A percentile compares a stretch with the other conserved stretches of the same genome.
Evolutionary conservation across 2,888 invertebrate species (phyloP).

Genomic region (Dynastes grantii): DNA sequence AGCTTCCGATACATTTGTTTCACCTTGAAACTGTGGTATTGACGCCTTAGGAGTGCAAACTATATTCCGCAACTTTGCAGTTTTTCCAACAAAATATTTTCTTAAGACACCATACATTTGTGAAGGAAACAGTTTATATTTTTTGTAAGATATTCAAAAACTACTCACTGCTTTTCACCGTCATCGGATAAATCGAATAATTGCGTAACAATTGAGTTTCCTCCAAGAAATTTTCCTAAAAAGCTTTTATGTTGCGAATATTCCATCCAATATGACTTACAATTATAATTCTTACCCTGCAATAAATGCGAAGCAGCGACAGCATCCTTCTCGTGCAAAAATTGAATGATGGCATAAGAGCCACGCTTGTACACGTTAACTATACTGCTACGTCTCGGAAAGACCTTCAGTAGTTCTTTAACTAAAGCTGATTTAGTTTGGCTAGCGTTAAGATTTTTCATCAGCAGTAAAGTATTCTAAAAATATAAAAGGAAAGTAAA

Average conservation of each 20-base stretch:
- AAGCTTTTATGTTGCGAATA: not conserved
- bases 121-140: no score
- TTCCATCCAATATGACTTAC: not conserved
- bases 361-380: constrained; percentile 15
- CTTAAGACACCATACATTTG: no score
- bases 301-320: not conserved
- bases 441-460: constrained; percentile 4
- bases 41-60: no score
- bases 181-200: constrained; percentile 13
- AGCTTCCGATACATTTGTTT: not conserved
- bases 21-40: no score
- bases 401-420: constrained; percentile 9
- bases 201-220: not conserved
- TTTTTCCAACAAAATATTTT: no score
- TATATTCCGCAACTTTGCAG: no score
- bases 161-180: constrained; percentile 32
- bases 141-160: not conserved
- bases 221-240: constrained; percentile 12
- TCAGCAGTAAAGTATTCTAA: constrained; percentile 23
- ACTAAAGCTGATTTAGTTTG: constrained; percentile 2
- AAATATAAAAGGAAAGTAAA: not conserved
- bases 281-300: constrained; percentile 8
- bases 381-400: not conserved
- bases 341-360: constrained; percentile 18
- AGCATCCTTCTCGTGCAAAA: not conserved